Percentiles rank a stretch among this genome's conserved stretches.
These are phyloP conservation scores for Melanostoma mellinum DNA, from an alignment of 2,888 invertebrate species.

Conservation along the genomic window DNA sequence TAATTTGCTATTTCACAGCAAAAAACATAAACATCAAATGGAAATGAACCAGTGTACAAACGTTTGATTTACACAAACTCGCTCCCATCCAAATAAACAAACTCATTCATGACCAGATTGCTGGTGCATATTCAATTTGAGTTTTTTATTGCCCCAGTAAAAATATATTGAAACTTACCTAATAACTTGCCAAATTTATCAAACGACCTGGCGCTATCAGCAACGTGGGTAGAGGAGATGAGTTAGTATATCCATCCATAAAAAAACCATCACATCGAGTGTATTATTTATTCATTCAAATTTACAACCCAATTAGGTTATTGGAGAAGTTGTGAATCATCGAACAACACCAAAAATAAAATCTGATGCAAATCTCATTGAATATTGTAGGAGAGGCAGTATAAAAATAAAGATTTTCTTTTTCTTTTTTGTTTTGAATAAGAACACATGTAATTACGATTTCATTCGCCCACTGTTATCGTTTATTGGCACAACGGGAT, in stretches of 20 bases:
- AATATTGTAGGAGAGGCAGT: background rate
- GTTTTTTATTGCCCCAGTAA: constrained; percentile 5
- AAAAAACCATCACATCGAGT: background rate
- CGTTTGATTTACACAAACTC: background rate
- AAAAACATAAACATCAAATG: constrained; percentile 24
- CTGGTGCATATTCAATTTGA: constrained; percentile 23
- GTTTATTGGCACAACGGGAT: constrained; percentile 32
- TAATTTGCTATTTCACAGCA: constrained; percentile 7
- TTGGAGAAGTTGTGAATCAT: background rate
- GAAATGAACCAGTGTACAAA: constrained; percentile 17
- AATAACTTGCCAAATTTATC: constrained; percentile 24
- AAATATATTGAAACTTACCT: constrained; percentile 42
- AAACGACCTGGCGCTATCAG: constrained; percentile 13
- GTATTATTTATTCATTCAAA: constrained; percentile 30
- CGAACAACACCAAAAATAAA: background rate
- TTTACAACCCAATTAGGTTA: constrained; percentile 16
- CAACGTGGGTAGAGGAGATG: background rate
- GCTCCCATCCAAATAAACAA: constrained; percentile 5
- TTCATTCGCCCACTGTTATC: constrained; percentile 47
- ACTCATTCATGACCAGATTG: background rate
- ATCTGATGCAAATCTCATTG: background rate
- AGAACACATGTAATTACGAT: constrained; percentile 33
- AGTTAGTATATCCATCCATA: background rate
- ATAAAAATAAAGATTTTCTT: background rate
- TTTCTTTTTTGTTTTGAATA: background rate